A percentile compares a stretch with the other conserved stretches of the same genome.
These are phyloP conservation scores for Zoanthus solanderi DNA, from an alignment of 92 coral and sea anemone genomes.

Conservation along the genomic window DNA sequence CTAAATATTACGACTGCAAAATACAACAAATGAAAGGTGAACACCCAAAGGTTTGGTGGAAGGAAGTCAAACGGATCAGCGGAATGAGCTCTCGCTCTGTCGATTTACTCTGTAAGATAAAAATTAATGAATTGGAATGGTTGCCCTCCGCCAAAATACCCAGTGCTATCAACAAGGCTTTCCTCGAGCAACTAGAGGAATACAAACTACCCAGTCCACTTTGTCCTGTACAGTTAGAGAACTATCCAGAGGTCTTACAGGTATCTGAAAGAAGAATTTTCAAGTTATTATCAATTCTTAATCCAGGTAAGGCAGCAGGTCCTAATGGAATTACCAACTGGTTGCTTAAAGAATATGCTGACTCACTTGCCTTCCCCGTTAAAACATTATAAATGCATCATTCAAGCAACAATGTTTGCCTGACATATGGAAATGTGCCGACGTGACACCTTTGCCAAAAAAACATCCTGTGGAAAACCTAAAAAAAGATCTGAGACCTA, in stretches of 20 bases:
- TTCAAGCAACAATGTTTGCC: no score
- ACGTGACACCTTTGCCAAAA: no score
- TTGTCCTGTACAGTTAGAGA: not conserved
- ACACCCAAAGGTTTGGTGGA: constrained; percentile 60
- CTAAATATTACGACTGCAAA: no score
- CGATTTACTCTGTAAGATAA: constrained; percentile 1
- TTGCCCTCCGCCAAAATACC: constrained; percentile 36
- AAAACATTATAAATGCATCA: not conserved
- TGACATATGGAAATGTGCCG: no score
- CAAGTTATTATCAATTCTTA: not conserved
- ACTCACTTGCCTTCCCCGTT: not conserved
- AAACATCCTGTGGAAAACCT: no score
- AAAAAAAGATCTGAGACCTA: no score
- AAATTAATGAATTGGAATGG: constrained; percentile 28
- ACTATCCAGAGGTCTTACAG: not conserved
- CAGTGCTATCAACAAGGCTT: constrained; percentile 40
- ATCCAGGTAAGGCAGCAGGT: not conserved
- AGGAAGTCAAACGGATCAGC: not conserved
- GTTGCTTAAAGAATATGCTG: not conserved
- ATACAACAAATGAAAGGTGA: no score
- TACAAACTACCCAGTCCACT: no score
- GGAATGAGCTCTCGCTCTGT: constrained; percentile 32
- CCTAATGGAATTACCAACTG: constrained; percentile 4
- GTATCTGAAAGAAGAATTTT: not conserved
- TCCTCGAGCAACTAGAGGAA: no score